Evolutionary conservation across 2,888 invertebrate genomes (phyloP), one percentile per base, ranked within the genome.

Genomic region (Aelia acuminata): DNA sequence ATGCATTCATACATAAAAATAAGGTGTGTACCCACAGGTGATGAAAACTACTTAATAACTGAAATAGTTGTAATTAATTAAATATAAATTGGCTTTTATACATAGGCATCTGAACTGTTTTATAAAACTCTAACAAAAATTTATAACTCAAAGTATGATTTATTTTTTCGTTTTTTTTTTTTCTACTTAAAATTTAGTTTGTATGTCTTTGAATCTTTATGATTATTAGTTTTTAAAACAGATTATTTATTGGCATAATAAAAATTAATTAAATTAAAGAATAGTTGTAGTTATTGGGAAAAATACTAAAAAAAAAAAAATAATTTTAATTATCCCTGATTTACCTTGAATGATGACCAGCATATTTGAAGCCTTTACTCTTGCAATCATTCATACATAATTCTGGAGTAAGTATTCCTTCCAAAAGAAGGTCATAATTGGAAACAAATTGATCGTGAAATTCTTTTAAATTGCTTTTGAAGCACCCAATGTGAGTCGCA

Each of bases 301-400:
- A 53, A n/a, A 53, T 49, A 8, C 3, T 53, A 43, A 43, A 43
- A 43, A 10, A 10, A 43, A 43, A 43, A 10, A 43, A 53, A 53
- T 2, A 11, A 57, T 26, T 57, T 26, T 57, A 1, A 57, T 26
- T 26, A 26, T 26, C n/a, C 26, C 26, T n/a, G n/a, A 0, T 20
- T 88, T 88, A 91, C 91, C 89, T 88, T 88, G 89, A 90, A 39
- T 90, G 89, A 35, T 90, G 88, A 31, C 90, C 90, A 53, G 90
- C 90, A 87, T 89, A 91, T 80, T 88, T 89, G 88, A 90, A 90
- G n/a, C 90, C 90, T 75, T 89, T 88, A 35, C 87, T 89, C 49
- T 89, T 90, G 87, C 91, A 91, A 85, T 89, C 85, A 31, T 70
- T 80, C 20, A 90, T 87, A 88, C 91, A 91, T 80, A 88, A 88